A percentile compares a stretch with the other conserved stretches of the same genome.
Evolutionary conservation across 1,140 invertebrate genomes (phyloP).

Genomic region (Bombus fervidus): DNA sequence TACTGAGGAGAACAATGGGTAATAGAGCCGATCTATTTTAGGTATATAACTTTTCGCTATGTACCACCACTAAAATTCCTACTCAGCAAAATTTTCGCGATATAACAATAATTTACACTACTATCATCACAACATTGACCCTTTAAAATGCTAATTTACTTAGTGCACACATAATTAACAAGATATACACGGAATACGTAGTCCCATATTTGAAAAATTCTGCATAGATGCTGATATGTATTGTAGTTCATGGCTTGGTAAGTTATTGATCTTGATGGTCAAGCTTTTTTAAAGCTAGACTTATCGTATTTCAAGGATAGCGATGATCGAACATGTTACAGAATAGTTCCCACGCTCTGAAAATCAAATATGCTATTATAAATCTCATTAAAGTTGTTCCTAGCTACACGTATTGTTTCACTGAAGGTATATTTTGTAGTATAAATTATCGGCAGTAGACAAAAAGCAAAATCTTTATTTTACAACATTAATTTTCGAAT

Average conservation of each 20-base stretch:
- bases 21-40: neutral
- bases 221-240: neutral
- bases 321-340: neutral
- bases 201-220: neutral
- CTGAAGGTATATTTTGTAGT: neutral
- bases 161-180: neutral
- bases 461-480: too few relatives aligned
- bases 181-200: too few relatives aligned
- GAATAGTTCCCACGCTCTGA: neutral
- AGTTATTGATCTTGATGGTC: neutral
- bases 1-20: slow-evolving; percentile 1
- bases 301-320: slow-evolving; percentile 21
- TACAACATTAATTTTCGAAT: too few relatives aligned
- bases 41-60: neutral
- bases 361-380: slow-evolving; percentile 13
- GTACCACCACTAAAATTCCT: neutral
- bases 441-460: neutral
- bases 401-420: neutral
- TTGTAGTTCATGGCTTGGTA: neutral
- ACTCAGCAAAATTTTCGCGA: neutral
- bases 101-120: neutral
- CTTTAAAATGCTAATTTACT: neutral
- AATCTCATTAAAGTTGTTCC: slow-evolving; percentile 45
- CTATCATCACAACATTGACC: too few relatives aligned
- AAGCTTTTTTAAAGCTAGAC: neutral